Evolutionary conservation across 1,140 invertebrate genomes (phyloP), one percentile per base, ranked within the genome.

Genomic region (Lycorma delicatula): DNA sequence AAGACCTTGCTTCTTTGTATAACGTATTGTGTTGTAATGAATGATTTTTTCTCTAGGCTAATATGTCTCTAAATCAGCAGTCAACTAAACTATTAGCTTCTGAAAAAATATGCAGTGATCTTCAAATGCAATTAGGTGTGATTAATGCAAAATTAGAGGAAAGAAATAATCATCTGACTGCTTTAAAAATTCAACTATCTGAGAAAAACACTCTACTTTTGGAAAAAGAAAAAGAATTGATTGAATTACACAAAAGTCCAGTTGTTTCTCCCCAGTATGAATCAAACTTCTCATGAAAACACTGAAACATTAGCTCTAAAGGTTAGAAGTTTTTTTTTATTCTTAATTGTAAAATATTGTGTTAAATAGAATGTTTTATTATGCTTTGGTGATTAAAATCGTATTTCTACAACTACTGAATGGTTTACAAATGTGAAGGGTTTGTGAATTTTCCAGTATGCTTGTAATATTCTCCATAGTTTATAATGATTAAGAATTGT

Each of bases 181-280:
- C 64, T 46, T 29, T 65, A 18, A 59, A 54, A 22, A 62, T 67
- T 20, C 64, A 69, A 44, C 58, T 67, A 18, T 59, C 58, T 1
- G 59, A 68, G 56, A 63, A 65, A 56, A 59, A 68, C 31, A 63
- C 65, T 50, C 62, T 65, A 7, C 66, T 74, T 27, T 52, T 59
- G 44, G 60, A 63, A 9, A 64, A 70, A 49, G 62, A 72, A 18
- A 67, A 68, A 55, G 66, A 74, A 28, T 63, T 72, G 31, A 61
- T 69, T 22, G 66, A 73, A 16, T 58, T 67, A 18, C 48, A 64
- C 63, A 60, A 56, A 1, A 38, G 46, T 16, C 31, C n/a, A n/a
- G n/a, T n/a, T n/a, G n/a, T n/a, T n/a, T n/a, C n/a, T n/a, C n/a
- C n/a, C n/a, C n/a, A n/a, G n/a, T n/a, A n/a, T n/a, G n/a, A n/a